Base-by-base conservation (phyloP, 1,140 invertebrate species). In the Anthonomus grandis region DNA sequence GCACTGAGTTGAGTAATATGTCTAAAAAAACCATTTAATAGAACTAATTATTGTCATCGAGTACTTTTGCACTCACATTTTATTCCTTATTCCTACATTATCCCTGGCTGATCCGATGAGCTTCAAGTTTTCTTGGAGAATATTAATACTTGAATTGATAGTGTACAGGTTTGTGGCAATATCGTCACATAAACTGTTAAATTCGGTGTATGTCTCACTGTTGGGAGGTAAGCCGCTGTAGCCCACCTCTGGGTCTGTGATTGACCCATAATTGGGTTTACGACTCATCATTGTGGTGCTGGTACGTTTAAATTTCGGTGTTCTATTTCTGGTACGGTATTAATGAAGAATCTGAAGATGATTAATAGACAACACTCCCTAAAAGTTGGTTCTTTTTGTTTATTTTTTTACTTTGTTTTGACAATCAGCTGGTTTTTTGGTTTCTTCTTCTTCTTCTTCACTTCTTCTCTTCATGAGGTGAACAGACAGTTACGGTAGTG, bases 101-200 rank as follows among this genome's bases (percentile, higher is more conserved):
- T 94, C 91, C 70, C 83, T 85, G 17, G 79, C 77, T 4, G 88
- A 88, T 38, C 90, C 90, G 66, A 93, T 83, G 48, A 81, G 79
- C 69, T 87, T 89, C 52, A 85, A 78, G 61, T 86, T 82, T 69
- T 83, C 83, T 67, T 91, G 87, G 58, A 94, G 74, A 4, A 79
- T 79, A 63, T 81, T 79, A 68, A 83, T 81, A 61, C 82, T 86
- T 37, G 79, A 79, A 66, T 88, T 87, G 38, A 92, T 86, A 0
- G 83, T 82, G 65, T 84, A 89, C 55, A 92, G 84, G 72, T 90
- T 90, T 44, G 86, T 84, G 1, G 84, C 87, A 54, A 91, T 87
- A 67, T 83, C 82, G 72, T 89, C 86, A 66, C 83, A 86, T 25
- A 87, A 72, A 59, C 81, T 86, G 69, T 87, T 86, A 44, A 89